Base-by-base conservation (phyloP, 2,113 vertebrate species). In the Apeltes quadracus region DNA sequence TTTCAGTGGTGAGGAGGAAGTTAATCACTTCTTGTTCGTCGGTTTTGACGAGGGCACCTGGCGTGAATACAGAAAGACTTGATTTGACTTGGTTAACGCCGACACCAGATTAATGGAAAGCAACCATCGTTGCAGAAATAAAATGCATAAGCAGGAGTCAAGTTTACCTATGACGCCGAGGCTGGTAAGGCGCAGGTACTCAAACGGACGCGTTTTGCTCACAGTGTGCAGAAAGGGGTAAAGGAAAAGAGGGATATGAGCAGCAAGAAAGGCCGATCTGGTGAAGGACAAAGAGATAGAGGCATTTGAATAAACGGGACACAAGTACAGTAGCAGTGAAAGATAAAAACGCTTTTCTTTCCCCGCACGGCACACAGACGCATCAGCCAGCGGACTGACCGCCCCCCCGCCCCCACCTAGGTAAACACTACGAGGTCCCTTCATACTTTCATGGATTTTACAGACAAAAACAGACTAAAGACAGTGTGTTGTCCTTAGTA, bases 1-100 rank as follows among this genome's bases (percentile, higher is more conserved):
- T 99, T 93, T 99, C 97, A 86, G 97, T 99, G 39, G 97, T 99
- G 81, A 99, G 70, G 69, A 99, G 94, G 89, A 99, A 99, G 90
- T 99, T 99, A 78, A 99, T 99, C 84, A 99, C 97, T 92, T 99
- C 97, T 85, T 99, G 97, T 75, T 99, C 97, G 22, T 99, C 97
- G 5, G 97, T 98, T 94, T 99, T 99, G 72, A 99, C 97, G 90
- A 99, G 90, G 9, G 97, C 97, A 38, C 97, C 97, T 99, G 79
- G 18, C 78, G 69, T 25, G 68, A 76, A 81, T 1, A 79, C 2
- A 61, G 9, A 36, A 20, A 61, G 4, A 53, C 11, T 61, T n/a
- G n/a, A n/a, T n/a, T n/a, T n/a, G n/a, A 20, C 12, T 61, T 20
- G 16, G 11, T 20, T 11, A 12, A 46, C 38, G 4, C 5, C 5